phyloP scores from a whole-genome alignment of 2,888 invertebrate species.

The Glyphotaelius pellucidus region DNA sequence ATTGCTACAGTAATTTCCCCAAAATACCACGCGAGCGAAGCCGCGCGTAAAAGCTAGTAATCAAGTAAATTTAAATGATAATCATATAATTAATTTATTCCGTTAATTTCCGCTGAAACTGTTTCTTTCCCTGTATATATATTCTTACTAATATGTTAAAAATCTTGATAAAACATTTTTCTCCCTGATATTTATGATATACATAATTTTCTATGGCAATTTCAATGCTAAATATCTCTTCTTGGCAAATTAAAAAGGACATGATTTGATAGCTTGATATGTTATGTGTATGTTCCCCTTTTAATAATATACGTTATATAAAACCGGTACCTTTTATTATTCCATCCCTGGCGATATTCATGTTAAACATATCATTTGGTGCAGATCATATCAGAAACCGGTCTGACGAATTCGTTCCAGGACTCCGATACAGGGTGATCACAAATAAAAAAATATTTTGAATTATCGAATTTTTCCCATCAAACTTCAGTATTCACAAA shows the following conservation, averaged over 20 bases:
- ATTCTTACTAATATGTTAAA: too few species aligned
- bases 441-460: neutral
- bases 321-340: neutral
- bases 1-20: too few species aligned
- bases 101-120: too few species aligned
- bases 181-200: neutral
- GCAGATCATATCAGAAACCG: slow-evolving; percentile 45
- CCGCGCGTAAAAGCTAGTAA: too few species aligned
- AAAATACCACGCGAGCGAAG: too few species aligned
- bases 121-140: too few species aligned
- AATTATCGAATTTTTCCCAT: too few species aligned
- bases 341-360: neutral
- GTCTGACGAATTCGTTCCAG: slow-evolving; percentile 44
- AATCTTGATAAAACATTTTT: neutral
- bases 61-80: too few species aligned
- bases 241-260: too few species aligned
- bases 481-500: too few species aligned
- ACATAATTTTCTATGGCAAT: neutral
- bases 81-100: too few species aligned
- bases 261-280: neutral
- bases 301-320: neutral
- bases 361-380: slow-evolving; percentile 14
- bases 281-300: neutral
- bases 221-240: neutral
- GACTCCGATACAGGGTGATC: neutral